Conservation (phyloP, 2,888 invertebrate species). For the Cabera pusaria region DNA sequence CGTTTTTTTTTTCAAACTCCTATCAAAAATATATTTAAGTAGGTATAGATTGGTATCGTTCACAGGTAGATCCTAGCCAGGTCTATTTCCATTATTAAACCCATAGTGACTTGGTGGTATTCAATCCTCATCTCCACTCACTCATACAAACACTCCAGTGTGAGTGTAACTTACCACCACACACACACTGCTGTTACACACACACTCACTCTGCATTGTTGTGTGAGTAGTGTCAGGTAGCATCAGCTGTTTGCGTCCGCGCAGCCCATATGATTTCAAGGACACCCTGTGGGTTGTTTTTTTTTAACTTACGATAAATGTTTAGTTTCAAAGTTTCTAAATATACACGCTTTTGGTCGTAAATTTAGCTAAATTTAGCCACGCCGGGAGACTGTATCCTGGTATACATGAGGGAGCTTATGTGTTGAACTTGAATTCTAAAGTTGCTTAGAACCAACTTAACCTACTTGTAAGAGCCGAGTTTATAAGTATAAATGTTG, state of each 20-base stretch:
- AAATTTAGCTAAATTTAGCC: slow-evolving; percentile 29
- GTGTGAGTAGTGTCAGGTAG: slow-evolving; percentile 65
- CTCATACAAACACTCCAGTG: slow-evolving; percentile 16
- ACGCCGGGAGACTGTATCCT: slow-evolving; percentile 26
- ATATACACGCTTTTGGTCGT: slow-evolving; percentile 32
- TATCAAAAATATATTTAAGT: too few relatives aligned
- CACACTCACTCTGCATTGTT: slow-evolving; percentile 12
- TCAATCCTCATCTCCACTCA: slow-evolving; percentile 6
- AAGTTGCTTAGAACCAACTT: too few relatives aligned
- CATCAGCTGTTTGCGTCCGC: slow-evolving; percentile 73
- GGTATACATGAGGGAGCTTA: slow-evolving; percentile 11
- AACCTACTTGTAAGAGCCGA: too few relatives aligned
- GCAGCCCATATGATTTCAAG: slow-evolving; percentile 81
- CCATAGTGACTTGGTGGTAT: neutral
- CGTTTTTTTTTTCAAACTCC: too few relatives aligned
- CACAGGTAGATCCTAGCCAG: too few relatives aligned
- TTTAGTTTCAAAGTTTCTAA: slow-evolving; percentile 26
- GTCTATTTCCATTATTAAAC: too few relatives aligned
- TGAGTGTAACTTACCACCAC: slow-evolving; percentile 16
- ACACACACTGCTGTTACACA: too few relatives aligned
- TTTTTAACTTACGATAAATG: slow-evolving; percentile 34
- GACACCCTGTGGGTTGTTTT: slow-evolving; percentile 57
- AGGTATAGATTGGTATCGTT: too few relatives aligned
- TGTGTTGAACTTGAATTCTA: slow-evolving; percentile 21
- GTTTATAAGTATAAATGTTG: too few relatives aligned